Base-by-base conservation (phyloP, 2,113 vertebrate species). In the Pionites leucogaster region DNA sequence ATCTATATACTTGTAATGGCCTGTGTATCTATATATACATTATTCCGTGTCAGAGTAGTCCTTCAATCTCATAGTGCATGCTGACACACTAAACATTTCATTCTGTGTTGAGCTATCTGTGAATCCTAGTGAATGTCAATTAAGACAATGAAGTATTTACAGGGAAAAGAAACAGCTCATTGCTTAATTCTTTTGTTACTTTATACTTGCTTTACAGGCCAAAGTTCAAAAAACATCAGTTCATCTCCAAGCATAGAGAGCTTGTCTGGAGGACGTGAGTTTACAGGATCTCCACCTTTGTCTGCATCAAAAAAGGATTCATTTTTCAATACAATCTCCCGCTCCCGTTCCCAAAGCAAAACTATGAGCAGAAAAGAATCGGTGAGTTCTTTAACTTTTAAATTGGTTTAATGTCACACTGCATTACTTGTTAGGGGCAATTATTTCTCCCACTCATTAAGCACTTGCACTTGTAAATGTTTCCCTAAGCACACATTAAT, bases 291-390 rank as follows among this genome's bases (percentile, higher is more conserved):
- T 46, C 99, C 99, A 9, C 99, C 99, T 35, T 97, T 98, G 35
- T 99, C 99, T 24, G 98, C 99, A 71, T 98, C 98, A 47, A 99
- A 99, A 96, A 99, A 99, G 89, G 99, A 99, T 69, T 99, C 99
- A 16, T 99, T 99, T 97, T 99, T 99, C 96, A 98, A 98, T 97
- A 98, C 95, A 52, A 99, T 99, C 97, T 99, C 99, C n/a, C 99
- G 99, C 50, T 99, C 99, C 6, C 99, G 99, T 77, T 99, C 99
- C 52, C 99, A 99, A 94, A 99, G 99, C 98, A 99, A 99, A 98
- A 98, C 98, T 28, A 98, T 99, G 98, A 98, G 98, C 96, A 98
- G 98, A 92, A 99, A 98, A 93, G 99, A 99, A 86, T 98, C 97
- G 86, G 99, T 99, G 97, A 98, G 99, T 97, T 82, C 57, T 84